A percentile compares a stretch with the other conserved stretches of the same genome.
phyloP scores from a whole-genome alignment of 2,888 invertebrate species.

The Colletes collaris region DNA sequence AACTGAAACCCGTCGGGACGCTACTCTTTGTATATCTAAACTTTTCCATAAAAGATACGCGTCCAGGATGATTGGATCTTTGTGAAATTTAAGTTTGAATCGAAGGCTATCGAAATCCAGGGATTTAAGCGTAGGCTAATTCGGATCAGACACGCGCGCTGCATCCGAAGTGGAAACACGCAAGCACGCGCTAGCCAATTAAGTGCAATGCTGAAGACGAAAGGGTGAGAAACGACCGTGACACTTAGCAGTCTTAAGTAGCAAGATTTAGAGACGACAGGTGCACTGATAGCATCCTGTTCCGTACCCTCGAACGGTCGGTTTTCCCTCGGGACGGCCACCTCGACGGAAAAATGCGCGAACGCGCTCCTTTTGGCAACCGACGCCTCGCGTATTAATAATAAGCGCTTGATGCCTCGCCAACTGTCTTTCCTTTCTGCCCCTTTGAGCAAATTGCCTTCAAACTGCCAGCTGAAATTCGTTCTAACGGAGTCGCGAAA shows the following conservation, averaged over 20 bases:
- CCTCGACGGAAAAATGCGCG: slow-evolving; percentile 68
- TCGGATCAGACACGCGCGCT: slow-evolving; percentile 51
- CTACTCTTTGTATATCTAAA: slow-evolving; percentile 25
- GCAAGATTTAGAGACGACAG: slow-evolving; percentile 82
- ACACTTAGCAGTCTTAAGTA: slow-evolving; percentile 78
- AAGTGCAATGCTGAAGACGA: slow-evolving; percentile 75
- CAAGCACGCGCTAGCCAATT: slow-evolving; percentile 78
- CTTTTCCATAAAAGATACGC: too few relatives aligned
- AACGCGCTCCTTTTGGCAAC: slow-evolving; percentile 71
- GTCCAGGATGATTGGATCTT: too few relatives aligned
- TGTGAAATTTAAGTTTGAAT: slow-evolving; percentile 9
- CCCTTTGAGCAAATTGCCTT: slow-evolving; percentile 31
- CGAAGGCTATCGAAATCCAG: slow-evolving; percentile 22
- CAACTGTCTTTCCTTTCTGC: slow-evolving; percentile 54
- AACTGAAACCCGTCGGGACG: slow-evolving; percentile 75
- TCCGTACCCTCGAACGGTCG: slow-evolving; percentile 2
- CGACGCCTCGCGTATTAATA: slow-evolving; percentile 72
- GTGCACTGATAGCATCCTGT: slow-evolving; percentile 70
- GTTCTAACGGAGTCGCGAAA: not conserved
- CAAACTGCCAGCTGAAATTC: slow-evolving; percentile 17
- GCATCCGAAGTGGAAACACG: slow-evolving; percentile 44
- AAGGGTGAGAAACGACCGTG: slow-evolving; percentile 71
- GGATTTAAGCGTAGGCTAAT: slow-evolving; percentile 39
- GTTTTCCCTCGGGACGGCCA: slow-evolving; percentile 45
- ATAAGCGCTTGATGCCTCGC: slow-evolving; percentile 73